These are phyloP conservation scores for Fopius arisanus DNA, from an alignment of 1,140 invertebrate genomes.

Conservation along the genomic window DNA sequence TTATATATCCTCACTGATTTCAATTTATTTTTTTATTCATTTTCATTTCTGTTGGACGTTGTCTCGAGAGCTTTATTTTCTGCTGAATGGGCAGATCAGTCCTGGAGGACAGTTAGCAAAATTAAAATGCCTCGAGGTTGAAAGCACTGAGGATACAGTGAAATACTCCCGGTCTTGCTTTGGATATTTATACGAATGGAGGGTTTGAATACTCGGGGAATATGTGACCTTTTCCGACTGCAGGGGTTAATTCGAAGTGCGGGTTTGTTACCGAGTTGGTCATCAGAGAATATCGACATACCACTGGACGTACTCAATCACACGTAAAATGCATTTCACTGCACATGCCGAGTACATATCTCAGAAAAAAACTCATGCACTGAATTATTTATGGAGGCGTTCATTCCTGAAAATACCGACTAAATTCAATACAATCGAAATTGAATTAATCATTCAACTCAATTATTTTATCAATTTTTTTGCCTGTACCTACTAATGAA, in stretches of 20 bases:
- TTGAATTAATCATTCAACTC: no score
- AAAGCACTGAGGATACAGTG: not conserved
- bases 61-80: not conserved
- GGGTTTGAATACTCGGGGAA: conserved; percentile 42
- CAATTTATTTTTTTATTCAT: not conserved
- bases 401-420: not conserved
- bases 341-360: not conserved
- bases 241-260: not conserved
- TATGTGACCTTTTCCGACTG: conserved; percentile 26
- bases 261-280: not conserved
- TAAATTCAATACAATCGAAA: not conserved
- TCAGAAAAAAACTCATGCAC: not conserved
- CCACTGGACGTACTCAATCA: not conserved
- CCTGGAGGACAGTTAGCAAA: not conserved
- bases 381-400: not conserved
- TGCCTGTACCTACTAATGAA: no score
- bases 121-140: not conserved
- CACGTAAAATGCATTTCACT: not conserved
- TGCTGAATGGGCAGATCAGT: not conserved
- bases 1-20: not conserved
- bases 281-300: conserved; percentile 6
- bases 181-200: conserved; percentile 48
- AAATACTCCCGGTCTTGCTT: conserved; percentile 22
- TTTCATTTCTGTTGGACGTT: no score
- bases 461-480: no score